Conservation (phyloP, 2,888 invertebrate species). For the Tillus elongatus region DNA sequence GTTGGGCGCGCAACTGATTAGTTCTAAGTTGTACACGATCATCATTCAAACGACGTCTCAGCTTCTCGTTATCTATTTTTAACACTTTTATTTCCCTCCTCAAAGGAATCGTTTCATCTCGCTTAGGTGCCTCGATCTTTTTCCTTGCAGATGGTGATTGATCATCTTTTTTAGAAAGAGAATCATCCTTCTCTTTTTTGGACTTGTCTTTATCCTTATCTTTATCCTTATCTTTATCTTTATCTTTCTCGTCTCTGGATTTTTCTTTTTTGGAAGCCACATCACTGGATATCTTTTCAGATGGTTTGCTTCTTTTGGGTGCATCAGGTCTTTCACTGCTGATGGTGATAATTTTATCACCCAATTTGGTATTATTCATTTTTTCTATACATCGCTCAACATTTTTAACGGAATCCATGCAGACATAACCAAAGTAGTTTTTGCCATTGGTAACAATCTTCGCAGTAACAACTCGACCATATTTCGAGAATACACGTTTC, state of each 20-base stretch:
- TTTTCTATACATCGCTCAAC: background rate
- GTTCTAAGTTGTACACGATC: background rate
- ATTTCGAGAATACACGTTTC: background rate
- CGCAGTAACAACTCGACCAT: background rate
- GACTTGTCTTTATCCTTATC: slow-evolving; percentile 1
- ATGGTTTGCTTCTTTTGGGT: no score
- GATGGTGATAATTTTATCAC: no score
- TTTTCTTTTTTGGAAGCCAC: background rate
- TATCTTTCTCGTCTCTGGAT: background rate
- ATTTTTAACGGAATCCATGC: background rate
- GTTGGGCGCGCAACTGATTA: background rate
- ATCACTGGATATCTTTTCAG: no score
- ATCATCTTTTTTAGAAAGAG: no score
- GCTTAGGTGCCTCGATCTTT: no score
- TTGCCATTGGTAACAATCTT: background rate
- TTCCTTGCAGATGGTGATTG: no score
- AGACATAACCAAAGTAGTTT: background rate
- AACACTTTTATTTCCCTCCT: no score
- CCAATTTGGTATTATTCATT: background rate
- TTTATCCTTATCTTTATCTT: background rate
- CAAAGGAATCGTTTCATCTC: no score
- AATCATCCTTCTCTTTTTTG: no score
- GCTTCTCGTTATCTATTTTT: no score
- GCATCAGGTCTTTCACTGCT: no score
- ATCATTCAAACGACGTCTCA: no score